Conservation (phyloP, 2,888 invertebrate genomes). For the Hypolimnas misippus region DNA sequence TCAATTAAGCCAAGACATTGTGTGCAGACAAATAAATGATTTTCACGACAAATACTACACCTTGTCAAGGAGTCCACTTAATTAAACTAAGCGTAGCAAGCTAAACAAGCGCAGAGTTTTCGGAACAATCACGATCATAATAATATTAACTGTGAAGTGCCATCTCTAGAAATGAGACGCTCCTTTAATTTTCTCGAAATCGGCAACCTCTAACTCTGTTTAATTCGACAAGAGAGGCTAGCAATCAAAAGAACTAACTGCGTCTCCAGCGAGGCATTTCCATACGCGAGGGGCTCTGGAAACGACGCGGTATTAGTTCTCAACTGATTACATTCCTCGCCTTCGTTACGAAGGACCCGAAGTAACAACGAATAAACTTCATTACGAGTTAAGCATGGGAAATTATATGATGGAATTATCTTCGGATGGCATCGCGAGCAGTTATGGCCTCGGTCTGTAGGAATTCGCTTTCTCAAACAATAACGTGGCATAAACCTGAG, state of each 20-base stretch:
- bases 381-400: conserved; percentile 82
- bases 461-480: conserved; percentile 21
- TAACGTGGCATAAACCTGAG: conserved; percentile 11
- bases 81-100: conserved; percentile 54
- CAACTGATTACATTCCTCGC: conserved; percentile 82
- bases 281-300: conserved; percentile 77
- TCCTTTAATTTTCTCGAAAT: conserved; percentile 79
- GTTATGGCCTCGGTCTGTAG: conserved; percentile 26
- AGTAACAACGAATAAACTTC: conserved; percentile 82
- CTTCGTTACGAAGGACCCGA: conserved; percentile 74
- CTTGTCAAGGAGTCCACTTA: conserved; percentile 59
- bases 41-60: conserved; percentile 45
- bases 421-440: conserved; percentile 64
- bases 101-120: background rate
- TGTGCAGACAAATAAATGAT: conserved; percentile 46
- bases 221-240: conserved; percentile 77
- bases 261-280: conserved; percentile 77
- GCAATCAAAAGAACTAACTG: conserved; percentile 83
- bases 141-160: conserved; percentile 73
- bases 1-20: conserved; percentile 50
- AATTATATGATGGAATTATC: conserved; percentile 83
- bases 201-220: conserved; percentile 71
- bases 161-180: conserved; percentile 73
- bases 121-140: conserved; percentile 68
- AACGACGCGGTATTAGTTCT: conserved; percentile 80